Evolutionary conservation across 2,113 vertebrate genomes (phyloP).

Genomic region (Rhinopomastus cyanomelas): DNA sequence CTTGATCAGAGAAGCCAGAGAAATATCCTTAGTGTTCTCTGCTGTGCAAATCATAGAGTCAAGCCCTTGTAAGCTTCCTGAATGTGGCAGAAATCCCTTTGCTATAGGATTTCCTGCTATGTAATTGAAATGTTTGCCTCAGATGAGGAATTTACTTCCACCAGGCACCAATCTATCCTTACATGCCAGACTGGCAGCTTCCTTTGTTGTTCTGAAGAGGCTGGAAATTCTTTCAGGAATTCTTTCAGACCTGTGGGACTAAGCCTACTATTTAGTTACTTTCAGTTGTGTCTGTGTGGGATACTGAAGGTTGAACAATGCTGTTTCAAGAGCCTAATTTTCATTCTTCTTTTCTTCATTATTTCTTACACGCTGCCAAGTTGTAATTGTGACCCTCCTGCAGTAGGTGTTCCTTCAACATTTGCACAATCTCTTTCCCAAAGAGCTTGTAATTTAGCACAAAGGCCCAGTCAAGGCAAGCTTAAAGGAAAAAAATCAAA

Average conservation of each 20-base stretch:
- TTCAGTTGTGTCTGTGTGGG: slow-evolving; percentile 61
- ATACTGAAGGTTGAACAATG: slow-evolving; percentile 55
- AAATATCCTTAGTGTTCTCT: background rate
- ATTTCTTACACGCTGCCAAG: slow-evolving; percentile 30
- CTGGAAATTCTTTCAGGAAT: slow-evolving; percentile 66
- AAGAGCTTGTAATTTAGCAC: slow-evolving; percentile 25
- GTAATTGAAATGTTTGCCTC: slow-evolving; percentile 58
- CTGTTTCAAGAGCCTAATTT: slow-evolving; percentile 20
- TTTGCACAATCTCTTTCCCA: background rate
- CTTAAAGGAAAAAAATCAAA: slow-evolving; percentile 27
- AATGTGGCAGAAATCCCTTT: slow-evolving; percentile 23
- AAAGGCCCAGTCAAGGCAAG: background rate
- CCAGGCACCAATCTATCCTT: slow-evolving; percentile 60
- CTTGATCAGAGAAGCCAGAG: background rate
- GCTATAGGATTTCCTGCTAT: slow-evolving; percentile 41
- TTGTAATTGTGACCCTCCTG: slow-evolving; percentile 13
- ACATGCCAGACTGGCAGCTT: slow-evolving; percentile 67
- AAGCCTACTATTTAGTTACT: slow-evolving; percentile 50
- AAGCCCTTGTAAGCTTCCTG: background rate
- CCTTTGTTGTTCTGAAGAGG: slow-evolving; percentile 66
- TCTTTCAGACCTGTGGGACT: slow-evolving; percentile 52
- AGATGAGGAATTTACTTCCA: slow-evolving; percentile 42
- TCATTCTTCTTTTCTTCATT: slow-evolving; percentile 53
- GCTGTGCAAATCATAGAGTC: background rate
- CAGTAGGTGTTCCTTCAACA: slow-evolving; percentile 45